A percentile compares a stretch with the other conserved stretches of the same genome.
Conservation (phyloP, 2,113 vertebrate genomes). For the Campylomormyrus tamandua region DNA sequence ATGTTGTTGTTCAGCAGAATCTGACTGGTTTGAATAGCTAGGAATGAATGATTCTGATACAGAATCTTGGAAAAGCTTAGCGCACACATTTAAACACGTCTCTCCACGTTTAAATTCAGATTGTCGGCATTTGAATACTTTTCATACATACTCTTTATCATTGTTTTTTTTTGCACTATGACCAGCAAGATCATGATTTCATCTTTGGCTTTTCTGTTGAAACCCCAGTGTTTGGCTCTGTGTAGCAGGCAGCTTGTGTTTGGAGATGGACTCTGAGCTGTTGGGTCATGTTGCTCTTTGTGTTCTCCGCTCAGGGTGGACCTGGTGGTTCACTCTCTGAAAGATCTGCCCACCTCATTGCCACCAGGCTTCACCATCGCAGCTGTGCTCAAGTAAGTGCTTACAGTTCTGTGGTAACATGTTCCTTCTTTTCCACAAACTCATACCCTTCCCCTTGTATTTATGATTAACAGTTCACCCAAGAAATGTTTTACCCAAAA, state of each 20-base stretch:
- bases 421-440: not conserved
- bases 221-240: not conserved
- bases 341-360: conserved; percentile 89
- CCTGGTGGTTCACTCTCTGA: conserved; percentile 91
- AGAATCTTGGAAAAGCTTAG: not conserved
- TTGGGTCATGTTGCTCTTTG: too few species aligned
- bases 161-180: not conserved
- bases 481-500: not conserved
- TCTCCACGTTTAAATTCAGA: not conserved
- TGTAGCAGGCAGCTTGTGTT: not conserved
- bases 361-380: conserved; percentile 89
- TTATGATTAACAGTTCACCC: not conserved
- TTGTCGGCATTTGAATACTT: not conserved
- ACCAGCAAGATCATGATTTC: not conserved
- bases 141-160: not conserved
- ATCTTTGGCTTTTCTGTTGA: not conserved
- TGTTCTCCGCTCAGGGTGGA: conserved; percentile 72
- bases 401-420: not conserved
- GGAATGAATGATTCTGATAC: not conserved
- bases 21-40: not conserved
- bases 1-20: not conserved
- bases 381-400: conserved; percentile 82
- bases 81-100: not conserved
- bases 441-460: not conserved
- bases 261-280: not conserved